Evolutionary conservation across 2,888 invertebrate species (phyloP).

Genomic region (Caenorhabditis virilis): DNA sequence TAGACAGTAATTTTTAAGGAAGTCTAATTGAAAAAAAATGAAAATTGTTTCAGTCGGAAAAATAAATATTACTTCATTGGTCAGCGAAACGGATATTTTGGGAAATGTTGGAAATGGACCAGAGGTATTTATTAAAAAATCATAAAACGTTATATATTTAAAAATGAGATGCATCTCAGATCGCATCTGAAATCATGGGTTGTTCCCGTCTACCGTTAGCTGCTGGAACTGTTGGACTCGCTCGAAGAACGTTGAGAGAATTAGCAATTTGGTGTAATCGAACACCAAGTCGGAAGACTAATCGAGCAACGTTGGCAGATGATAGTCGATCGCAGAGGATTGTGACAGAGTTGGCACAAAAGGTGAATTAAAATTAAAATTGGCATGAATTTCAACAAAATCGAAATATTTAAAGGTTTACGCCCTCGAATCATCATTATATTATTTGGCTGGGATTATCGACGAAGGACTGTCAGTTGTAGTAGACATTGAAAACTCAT

Average conservation of each 20-base stretch:
- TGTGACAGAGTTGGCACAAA: conserved; percentile 43
- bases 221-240: conserved; percentile 44
- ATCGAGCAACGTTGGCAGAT: conserved; percentile 23
- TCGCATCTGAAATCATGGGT: conserved; percentile 33
- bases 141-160: background rate
- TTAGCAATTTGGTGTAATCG: conserved; percentile 41
- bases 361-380: too few relatives aligned
- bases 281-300: conserved; percentile 27
- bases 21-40: background rate
- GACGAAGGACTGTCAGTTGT: conserved; percentile 62
- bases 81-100: conserved; percentile 31
- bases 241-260: conserved; percentile 40
- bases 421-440: conserved; percentile 62
- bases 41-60: conserved; percentile 36
- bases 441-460: conserved; percentile 63
- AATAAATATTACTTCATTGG: conserved; percentile 27
- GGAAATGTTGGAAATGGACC: conserved; percentile 27
- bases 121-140: conserved; percentile 16
- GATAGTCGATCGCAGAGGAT: conserved; percentile 35
- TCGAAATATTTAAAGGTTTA: too few relatives aligned
- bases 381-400: too few relatives aligned
- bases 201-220: conserved; percentile 42
- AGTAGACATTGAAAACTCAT: conserved; percentile 63
- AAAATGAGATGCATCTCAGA: conserved; percentile 3
- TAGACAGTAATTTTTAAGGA: conserved; percentile 23